These are phyloP conservation scores for Vanessa cardui DNA, from an alignment of 2,888 invertebrate species.

Conservation along the genomic window DNA sequence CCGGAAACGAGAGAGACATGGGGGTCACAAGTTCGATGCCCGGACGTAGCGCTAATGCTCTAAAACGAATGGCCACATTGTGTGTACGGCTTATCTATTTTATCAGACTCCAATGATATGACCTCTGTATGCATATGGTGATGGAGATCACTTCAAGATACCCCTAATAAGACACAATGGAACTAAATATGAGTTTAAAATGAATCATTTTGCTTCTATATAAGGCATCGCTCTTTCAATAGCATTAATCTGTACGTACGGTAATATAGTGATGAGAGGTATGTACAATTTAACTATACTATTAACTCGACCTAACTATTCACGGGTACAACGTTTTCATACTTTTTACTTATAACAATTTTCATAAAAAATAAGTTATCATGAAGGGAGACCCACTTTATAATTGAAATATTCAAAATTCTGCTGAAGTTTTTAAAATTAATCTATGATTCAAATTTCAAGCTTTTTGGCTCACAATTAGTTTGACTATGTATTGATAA, in stretches of 20 bases:
- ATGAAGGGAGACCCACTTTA: too few relatives aligned
- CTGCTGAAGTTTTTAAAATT: too few relatives aligned
- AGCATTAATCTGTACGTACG: not conserved
- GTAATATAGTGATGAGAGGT: not conserved
- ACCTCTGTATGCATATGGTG: slow-evolving; percentile 24
- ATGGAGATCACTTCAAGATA: slow-evolving; percentile 21
- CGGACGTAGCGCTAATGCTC: slow-evolving; percentile 47
- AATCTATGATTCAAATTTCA: too few relatives aligned
- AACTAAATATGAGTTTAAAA: slow-evolving; percentile 11
- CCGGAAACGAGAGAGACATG: slow-evolving; percentile 47
- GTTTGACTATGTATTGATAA: too few relatives aligned
- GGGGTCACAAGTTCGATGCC: slow-evolving; percentile 59
- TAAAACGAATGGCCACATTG: slow-evolving; percentile 50
- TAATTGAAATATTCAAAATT: too few relatives aligned
- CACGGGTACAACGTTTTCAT: too few relatives aligned
- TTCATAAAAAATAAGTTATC: too few relatives aligned
- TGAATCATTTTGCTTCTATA: slow-evolving; percentile 7
- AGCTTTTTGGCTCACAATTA: too few relatives aligned
- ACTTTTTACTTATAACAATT: too few relatives aligned
- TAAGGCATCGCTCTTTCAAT: not conserved
- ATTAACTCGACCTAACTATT: too few relatives aligned
- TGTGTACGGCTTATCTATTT: slow-evolving; percentile 35
- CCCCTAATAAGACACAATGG: slow-evolving; percentile 22
- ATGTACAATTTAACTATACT: too few relatives aligned
- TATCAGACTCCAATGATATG: slow-evolving; percentile 21